Base-by-base conservation (phyloP, 2,888 invertebrate species). In the Brachylomia viminalis region DNA sequence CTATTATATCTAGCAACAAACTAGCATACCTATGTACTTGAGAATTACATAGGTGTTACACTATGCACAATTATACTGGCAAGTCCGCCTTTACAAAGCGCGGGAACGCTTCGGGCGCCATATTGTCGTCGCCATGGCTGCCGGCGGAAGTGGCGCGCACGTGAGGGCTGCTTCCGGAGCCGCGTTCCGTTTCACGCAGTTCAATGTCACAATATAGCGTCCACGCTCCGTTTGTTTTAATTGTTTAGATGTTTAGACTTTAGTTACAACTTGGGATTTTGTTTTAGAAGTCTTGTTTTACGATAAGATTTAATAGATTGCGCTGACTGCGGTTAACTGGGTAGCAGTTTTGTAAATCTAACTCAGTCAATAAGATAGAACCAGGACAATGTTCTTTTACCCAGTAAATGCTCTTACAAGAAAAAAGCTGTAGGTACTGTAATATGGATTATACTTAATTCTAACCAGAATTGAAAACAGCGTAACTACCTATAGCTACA, bases 101-200 rank as follows among this genome's bases (percentile, higher is more conserved):
- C 94, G 95, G 94, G 93, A 95, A 94, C 91, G 88, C 86, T 85
- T 75, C 86, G 83, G 91, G 91, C 94, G 95, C 95, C 95, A 95
- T 95, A 92, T 95, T 95, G 95, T 92, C 92, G 93, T 90, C 94
- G 95, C 94, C 95, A 95, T 95, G 93, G 92, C 94, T 91, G 93
- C 93, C 89, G 89, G 90, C 95, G 95, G 96, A 96, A 95, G 94
- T 92, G 92, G 93, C 93, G 95, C 95, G 95, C 96, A 95, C 96
- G 96, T 96, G 96, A 95, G 92, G 92, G 92, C 90, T 91, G 91
- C 94, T 95, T 96, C 96, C 96, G 95, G 92, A 94, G 92, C 87
- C 87, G 90, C 94, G 93, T 95, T 95, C 95, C 95, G 95, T 94
- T 95, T 92, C 93, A 95, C 95, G 93, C 95, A 93, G 93, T 94